Base-by-base conservation (phyloP, 1,140 invertebrate species). In the Lerema accius region DNA sequence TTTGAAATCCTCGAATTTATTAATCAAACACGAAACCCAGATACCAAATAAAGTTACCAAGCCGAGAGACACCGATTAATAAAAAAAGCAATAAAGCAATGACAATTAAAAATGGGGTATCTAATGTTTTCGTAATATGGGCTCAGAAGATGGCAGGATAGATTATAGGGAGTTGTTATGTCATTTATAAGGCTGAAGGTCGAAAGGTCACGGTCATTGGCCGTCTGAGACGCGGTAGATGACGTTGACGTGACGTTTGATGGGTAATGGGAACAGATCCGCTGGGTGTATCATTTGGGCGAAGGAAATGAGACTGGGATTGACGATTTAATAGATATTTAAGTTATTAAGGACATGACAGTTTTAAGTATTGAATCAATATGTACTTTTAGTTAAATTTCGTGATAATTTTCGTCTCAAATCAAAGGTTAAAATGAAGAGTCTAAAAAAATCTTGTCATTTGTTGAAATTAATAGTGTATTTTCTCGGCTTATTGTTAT, bases 181-280 rank as follows among this genome's bases (percentile, higher is more conserved):
- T 23, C 45, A 45, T 43, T 56, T 56, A 40, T 10, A 26, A 28
- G 23, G 9, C 13, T n/a, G 55, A 67, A 67, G 63, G 67, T 71
- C 63, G 39, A 35, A 65, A 48, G 64, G 67, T 9, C 68, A 70
- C 67, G 71, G 65, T 56, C 63, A 40, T 13, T 13, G 23, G 11
- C 14, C 35, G 49, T 32, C 13, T 13, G 40, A 45, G 32, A 37
- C 15, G 11, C 15, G 10, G 6, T 42, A 42, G 19, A 16, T 17
- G 17, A 43, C 28, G 28, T 32, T 42, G 10, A 17, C 40, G 60
- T 63, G 17, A 48, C 39, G 32, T 17, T 35, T 45, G 32, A 65
- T 43, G 16, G 15, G 59, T 50, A 63, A 70, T 66, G 68, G 64
- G 60, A 51, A 63, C 11, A 49, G 11, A 37, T 2, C 39, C 42